These are phyloP conservation scores for Cistogaster globosa DNA, from an alignment of 2,888 invertebrate genomes.

Conservation along the genomic window DNA sequence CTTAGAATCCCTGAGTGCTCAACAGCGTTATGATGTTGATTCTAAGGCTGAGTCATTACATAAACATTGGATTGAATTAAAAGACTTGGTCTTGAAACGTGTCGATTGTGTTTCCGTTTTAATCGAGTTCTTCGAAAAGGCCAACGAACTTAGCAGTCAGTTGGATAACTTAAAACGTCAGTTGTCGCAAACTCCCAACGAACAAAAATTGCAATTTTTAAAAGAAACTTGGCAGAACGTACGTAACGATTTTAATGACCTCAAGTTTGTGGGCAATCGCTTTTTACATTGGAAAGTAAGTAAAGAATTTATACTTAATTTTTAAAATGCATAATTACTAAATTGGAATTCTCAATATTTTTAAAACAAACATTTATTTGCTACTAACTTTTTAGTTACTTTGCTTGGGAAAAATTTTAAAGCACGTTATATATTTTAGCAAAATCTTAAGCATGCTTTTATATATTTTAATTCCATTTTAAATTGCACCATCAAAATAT, in stretches of 20 bases:
- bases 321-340: not conserved
- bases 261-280: conserved; percentile 87
- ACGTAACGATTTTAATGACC: conserved; percentile 86
- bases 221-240: conserved; percentile 85
- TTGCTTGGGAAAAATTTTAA: not conserved
- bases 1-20: conserved; percentile 86
- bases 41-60: conserved; percentile 86
- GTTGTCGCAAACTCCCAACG: conserved; percentile 84
- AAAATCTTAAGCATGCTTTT: too few species aligned
- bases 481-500: too few species aligned
- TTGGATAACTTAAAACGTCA: conserved; percentile 87
- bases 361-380: not conserved
- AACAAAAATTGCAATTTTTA: conserved; percentile 84
- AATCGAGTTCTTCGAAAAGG: conserved; percentile 88
- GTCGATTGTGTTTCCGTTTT: conserved; percentile 87
- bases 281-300: conserved; percentile 85
- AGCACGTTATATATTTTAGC: too few species aligned
- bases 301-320: conserved; percentile 73
- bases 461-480: too few species aligned
- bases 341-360: conserved; percentile 67
- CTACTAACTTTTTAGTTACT: conserved; percentile 13
- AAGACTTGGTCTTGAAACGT: conserved; percentile 86
- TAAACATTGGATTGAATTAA: conserved; percentile 86
- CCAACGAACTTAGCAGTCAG: conserved; percentile 86
- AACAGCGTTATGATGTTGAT: conserved; percentile 86